A percentile compares a stretch with the other conserved stretches of the same genome.
Evolutionary conservation across 2,113 vertebrate species (phyloP).

Genomic region (Hucho hucho): DNA sequence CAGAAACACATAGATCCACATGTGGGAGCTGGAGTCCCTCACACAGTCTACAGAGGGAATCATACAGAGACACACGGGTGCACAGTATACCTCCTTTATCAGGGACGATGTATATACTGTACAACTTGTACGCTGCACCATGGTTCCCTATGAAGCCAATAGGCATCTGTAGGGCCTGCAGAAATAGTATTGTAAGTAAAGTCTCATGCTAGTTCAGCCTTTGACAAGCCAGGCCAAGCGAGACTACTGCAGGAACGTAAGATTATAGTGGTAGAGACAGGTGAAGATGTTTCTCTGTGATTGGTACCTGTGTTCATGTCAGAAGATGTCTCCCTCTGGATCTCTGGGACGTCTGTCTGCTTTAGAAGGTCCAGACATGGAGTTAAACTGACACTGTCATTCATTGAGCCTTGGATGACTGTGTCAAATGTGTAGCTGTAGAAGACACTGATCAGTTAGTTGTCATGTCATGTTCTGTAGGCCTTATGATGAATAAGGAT

Average conservation of each 20-base stretch:
- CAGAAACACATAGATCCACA: slow-evolving; percentile 88
- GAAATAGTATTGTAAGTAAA: too few relatives aligned
- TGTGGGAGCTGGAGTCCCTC: slow-evolving; percentile 72
- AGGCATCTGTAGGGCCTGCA: too few relatives aligned
- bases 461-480: too few relatives aligned
- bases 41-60: slow-evolving; percentile 71
- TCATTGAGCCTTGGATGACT: too few relatives aligned
- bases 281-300: not conserved
- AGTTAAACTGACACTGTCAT: too few relatives aligned
- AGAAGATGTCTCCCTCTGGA: slow-evolving; percentile 13
- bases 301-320: slow-evolving; percentile 41
- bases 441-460: too few relatives aligned
- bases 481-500: too few relatives aligned
- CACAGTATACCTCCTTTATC: not conserved
- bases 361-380: slow-evolving; percentile 53
- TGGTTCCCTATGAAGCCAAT: too few relatives aligned
- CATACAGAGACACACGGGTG: slow-evolving; percentile 1
- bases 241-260: too few relatives aligned
- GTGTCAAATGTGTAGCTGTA: too few relatives aligned
- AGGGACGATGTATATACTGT: not conserved
- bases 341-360: not conserved
- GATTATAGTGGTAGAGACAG: not conserved
- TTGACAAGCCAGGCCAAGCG: too few relatives aligned
- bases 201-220: too few relatives aligned
- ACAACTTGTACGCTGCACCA: not conserved